phyloP scores from a whole-genome alignment of 1,140 invertebrate genomes.

The Cherax quadricarinatus region DNA sequence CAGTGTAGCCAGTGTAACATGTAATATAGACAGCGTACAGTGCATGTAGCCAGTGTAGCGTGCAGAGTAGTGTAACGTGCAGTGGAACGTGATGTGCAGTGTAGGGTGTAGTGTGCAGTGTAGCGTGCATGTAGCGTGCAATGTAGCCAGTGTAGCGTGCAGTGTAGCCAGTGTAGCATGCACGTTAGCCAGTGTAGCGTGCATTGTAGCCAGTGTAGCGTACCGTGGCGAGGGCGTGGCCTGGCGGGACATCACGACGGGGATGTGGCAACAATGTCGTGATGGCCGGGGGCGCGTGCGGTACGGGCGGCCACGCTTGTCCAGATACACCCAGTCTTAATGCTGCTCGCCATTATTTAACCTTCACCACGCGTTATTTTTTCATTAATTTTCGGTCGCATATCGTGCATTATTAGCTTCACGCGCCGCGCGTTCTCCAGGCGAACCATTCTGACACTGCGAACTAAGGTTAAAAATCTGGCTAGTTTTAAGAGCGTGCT shows the following conservation, averaged over 20 bases:
- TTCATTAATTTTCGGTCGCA: constrained; percentile 7
- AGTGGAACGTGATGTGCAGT: no score
- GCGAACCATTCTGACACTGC: neutral
- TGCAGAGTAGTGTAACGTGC: no score
- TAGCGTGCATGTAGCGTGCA: no score
- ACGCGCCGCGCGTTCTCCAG: neutral
- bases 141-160: no score
- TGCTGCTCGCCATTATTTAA: constrained; percentile 29
- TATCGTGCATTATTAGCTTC: neutral
- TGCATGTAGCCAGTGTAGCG: no score
- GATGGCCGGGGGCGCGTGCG: constrained; percentile 43
- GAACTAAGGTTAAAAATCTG: neutral
- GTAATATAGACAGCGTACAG: no score
- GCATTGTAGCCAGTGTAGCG: neutral
- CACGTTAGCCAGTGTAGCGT: neutral
- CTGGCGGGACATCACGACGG: neutral
- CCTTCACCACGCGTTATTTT: neutral
- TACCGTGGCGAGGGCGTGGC: constrained; percentile 6
- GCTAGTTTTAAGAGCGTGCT: neutral
- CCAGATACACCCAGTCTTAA: constrained; percentile 21
- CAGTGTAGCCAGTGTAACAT: no score
- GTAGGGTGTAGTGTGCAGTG: no score
- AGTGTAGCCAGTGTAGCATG: no score
- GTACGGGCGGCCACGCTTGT: constrained; percentile 18
- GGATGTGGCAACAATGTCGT: constrained; percentile 30